Evolutionary conservation across 2,888 invertebrate genomes (phyloP), one percentile per base, ranked within the genome.

Genomic region (Venusia cambrica): DNA sequence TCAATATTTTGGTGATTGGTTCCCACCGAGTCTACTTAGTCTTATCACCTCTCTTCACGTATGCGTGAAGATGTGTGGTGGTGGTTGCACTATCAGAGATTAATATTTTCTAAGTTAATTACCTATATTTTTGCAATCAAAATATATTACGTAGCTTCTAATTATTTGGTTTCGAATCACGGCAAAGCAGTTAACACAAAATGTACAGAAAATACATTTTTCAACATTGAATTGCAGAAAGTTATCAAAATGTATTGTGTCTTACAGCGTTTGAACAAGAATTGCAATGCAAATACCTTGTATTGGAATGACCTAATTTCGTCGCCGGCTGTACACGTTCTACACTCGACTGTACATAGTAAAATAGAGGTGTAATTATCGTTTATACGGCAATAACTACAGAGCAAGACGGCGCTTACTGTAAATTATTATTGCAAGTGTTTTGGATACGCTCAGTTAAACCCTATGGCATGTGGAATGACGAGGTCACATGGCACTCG

Each of bases 401-500:
- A 27, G 45, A 40, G 25, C 55, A 58, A 57, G 54, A 55, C 51
- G 58, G 54, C 53, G 52, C 38, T 51, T 20, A 45, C 35, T 56
- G 39, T 63, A 50, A 57, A 61, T 63, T 53, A 56, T 62, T 54
- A 60, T 62, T 51, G 52, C 46, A 37, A 54, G 43, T 43, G 52
- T 54, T 54, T 54, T 43, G 52, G 52, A 53, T 53, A 46, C 51
- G 47, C 48, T 48, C 50, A 38, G 46, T 57, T 57, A 43, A 47
- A 51, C 47, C 51, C 54, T 51, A 57, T 52, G 53, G 46, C 21
- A 54, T 49, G 54, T 59, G 51, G 54, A 58, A 52, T 50, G 40
- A 27, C 30, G 50, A 51, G 36, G 31, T 17, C 11, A 38, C 24
- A 39, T 29, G 38, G 35, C 8, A 27, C 32, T 44, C 37, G 38